Evolutionary conservation across 2,113 vertebrate species (phyloP), one percentile per base, ranked within the genome.

Genomic region (Hemicordylus capensis): DNA sequence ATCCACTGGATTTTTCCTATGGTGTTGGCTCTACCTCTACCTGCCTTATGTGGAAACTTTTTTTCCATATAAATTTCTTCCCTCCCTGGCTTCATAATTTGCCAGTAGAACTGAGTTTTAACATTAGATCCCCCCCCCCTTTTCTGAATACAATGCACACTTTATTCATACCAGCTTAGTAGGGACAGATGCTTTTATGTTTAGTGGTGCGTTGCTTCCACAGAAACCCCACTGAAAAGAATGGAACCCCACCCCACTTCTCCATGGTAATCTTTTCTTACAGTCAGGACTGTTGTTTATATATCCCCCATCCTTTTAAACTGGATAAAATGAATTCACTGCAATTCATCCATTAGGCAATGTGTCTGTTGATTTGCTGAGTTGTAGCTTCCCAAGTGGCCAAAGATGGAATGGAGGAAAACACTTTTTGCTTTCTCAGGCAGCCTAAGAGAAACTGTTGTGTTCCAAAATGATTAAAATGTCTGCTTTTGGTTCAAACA

Each of bases 41-140:
- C 42, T 85, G 76, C 69, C 56, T 61, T 85, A 61, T 61, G 61
- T 61, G 67, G 42, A 61, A 79, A 72, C 34, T 3, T 1, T 20
- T 28, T 83, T 74, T 79, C 24, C 76, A 20, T 48, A 61, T 79
- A 51, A 72, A 76, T 12, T 74, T 61, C n/a, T 75, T 61, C 54
- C 31, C 22, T 85, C 14, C 75, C 74, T 58, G 28, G 24, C 66
- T 37, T 85, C 54, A 34, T 69, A 24, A 69, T 85, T 85, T 84
- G 51, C 64, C 64, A 78, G 39, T 70, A 70, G 83, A 61, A 22
- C 54, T 79, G 56, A 78, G 4, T 76, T n/a, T 75, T 31, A 76
- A 72, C 48, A 48, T 20, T 82, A 59, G 75, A 12, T 44, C 54
- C 31, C n/a, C 37, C 56, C 6, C 46, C 12, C 37, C 34, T 39